Evolutionary conservation across 53 echinoderm and acorn worm species (phyloP).

Genomic region (Mesocentrotus franciscanus): DNA sequence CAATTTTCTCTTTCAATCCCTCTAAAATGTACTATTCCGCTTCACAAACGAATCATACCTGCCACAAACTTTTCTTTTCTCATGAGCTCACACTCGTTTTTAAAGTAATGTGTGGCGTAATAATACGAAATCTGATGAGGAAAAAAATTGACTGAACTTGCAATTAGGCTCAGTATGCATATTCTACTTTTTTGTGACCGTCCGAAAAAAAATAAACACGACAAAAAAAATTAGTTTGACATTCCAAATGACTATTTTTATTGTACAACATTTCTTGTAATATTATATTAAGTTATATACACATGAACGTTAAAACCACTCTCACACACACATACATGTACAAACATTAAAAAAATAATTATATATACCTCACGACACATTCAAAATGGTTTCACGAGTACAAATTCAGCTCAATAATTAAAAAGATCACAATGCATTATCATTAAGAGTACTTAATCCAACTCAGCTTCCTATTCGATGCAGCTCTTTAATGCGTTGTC

Average conservation of each 20-base stretch:
- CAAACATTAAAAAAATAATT: background rate
- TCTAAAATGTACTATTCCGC: no score
- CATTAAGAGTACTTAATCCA: background rate
- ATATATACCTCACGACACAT: conserved; percentile 4
- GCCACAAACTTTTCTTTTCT: no score
- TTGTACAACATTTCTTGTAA: conserved; percentile 22
- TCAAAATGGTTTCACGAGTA: background rate
- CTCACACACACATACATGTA: background rate
- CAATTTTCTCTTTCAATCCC: no score
- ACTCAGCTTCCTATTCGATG: background rate
- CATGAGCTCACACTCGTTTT: no score
- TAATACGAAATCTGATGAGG: no score
- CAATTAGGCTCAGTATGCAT: background rate
- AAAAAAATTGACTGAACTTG: background rate
- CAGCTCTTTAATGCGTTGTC: background rate
- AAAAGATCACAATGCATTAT: background rate
- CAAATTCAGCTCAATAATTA: background rate
- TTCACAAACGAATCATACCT: no score
- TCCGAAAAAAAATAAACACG: background rate
- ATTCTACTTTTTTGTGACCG: background rate
- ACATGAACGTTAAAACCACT: background rate
- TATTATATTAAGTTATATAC: background rate
- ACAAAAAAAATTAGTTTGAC: background rate
- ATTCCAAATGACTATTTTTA: background rate
- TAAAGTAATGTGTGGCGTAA: no score